Conservation (phyloP, 1,140 invertebrate species). For the Zaprionus capensis region DNA sequence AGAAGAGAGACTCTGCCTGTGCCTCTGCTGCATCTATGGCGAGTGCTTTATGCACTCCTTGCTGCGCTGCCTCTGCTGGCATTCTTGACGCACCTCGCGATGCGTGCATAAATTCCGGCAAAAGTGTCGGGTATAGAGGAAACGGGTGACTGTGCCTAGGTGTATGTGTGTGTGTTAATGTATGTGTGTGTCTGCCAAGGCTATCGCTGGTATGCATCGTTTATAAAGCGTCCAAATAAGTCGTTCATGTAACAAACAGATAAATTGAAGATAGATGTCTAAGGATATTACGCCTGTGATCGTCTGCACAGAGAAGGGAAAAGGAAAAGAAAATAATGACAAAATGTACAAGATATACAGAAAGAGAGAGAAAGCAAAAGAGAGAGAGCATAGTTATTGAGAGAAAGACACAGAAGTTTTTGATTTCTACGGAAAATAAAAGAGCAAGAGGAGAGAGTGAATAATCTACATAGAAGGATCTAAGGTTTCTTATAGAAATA, state of each 20-base stretch:
- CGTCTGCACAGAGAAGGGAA: neutral
- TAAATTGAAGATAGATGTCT: neutral
- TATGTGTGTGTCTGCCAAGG: neutral
- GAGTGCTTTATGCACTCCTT: neutral
- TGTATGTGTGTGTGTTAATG: neutral
- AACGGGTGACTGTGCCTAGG: conserved; percentile 2
- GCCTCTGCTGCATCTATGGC: neutral
- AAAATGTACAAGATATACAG: neutral
- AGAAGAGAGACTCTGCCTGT: neutral
- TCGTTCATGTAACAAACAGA: neutral
- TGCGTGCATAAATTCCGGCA: neutral
- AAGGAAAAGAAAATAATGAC: neutral
- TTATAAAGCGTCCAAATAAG: neutral
- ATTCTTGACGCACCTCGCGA: neutral
- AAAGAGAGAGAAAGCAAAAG: neutral
- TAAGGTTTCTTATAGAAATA: no score
- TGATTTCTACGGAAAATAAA: no score
- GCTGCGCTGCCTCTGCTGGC: neutral
- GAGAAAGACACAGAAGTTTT: no score
- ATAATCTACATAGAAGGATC: no score
- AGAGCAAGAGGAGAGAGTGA: no score
- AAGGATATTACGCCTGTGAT: neutral
- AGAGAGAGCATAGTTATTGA: no score
- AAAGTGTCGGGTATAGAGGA: neutral
- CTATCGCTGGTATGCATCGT: no score